These are phyloP conservation scores for Eptesicus fuscus DNA, from an alignment of 2,113 vertebrate genomes.

Conservation along the genomic window DNA sequence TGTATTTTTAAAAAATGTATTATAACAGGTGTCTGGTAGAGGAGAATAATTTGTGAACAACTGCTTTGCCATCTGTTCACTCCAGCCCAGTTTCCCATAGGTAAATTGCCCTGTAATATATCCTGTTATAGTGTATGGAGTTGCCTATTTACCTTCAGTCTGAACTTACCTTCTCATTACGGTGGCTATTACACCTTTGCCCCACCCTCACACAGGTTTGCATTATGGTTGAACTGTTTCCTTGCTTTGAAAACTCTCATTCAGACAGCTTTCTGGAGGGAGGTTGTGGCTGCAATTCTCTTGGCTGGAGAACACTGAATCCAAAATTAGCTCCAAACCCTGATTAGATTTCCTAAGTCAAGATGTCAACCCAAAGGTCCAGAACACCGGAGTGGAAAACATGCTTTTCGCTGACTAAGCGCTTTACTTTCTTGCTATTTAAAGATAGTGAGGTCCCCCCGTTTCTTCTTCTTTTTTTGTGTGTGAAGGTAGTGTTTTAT, in stretches of 20 bases:
- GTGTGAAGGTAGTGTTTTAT: neutral
- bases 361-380: neutral
- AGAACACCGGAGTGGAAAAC: neutral
- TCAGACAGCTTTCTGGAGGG: neutral
- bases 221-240: neutral
- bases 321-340: neutral
- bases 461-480: neutral
- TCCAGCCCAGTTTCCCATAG: neutral
- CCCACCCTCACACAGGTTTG: neutral
- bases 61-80: neutral
- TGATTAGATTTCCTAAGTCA: neutral
- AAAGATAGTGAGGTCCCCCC: neutral
- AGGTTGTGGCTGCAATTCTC: neutral
- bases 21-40: neutral
- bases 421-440: neutral
- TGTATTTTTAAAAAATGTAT: neutral
- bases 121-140: neutral
- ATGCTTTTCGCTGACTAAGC: neutral
- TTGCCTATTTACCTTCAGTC: neutral
- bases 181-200: neutral
- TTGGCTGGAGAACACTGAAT: neutral
- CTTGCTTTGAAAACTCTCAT: neutral
- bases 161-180: neutral
- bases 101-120: neutral
- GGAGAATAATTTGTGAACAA: neutral